Base-by-base conservation (phyloP, 2,888 invertebrate genomes). In the Meiosimyza platycephala region DNA sequence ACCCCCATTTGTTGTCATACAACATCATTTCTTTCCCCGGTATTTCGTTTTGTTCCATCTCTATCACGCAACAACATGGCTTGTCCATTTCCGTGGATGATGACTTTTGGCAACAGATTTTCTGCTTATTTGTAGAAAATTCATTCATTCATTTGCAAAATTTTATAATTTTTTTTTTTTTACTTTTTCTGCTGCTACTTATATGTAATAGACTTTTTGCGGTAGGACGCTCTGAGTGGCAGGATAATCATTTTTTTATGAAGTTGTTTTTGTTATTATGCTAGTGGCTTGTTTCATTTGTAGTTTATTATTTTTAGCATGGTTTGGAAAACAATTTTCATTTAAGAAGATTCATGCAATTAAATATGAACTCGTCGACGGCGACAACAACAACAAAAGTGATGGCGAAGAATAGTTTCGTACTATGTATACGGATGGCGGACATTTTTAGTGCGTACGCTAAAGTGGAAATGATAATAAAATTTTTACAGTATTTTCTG, bases 91-190 rank as follows among this genome's bases (percentile, higher is more conserved):
- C 63, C 63, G 54, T 63, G 62, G 70, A 62, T 63, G 63, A 63
- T 70, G 70, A 63, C 63, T 70, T 63, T 70, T 70, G 70, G 70
- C 70, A 70, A 63, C 52, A 60, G 62, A 70, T 70, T 70, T 70
- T 63, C 70, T 70, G 70, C 70, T 70, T 63, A 70, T 70, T 70
- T 70, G 62, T 63, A 18, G 62, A 54, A 47, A 63, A 70, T 63
- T 70, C 63, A 63, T 70, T 63, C 70, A 63, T 52, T 40, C 6
- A 9, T 62, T 62, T 60, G 62, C 47, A 51, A 54, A 63, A 54
- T 63, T 54, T 54, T 69, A 52, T 40, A 9, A 6, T 1, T 40
- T 40, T 40, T 40, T 40, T 40, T 40, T 40, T 40, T 40, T 9
- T 40, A 9, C 40, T 40, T 40, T 40, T 40, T 40, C 40, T 40